phyloP scores from a whole-genome alignment of 64 coral and sea anemone species.

The Montipora foliosa region DNA sequence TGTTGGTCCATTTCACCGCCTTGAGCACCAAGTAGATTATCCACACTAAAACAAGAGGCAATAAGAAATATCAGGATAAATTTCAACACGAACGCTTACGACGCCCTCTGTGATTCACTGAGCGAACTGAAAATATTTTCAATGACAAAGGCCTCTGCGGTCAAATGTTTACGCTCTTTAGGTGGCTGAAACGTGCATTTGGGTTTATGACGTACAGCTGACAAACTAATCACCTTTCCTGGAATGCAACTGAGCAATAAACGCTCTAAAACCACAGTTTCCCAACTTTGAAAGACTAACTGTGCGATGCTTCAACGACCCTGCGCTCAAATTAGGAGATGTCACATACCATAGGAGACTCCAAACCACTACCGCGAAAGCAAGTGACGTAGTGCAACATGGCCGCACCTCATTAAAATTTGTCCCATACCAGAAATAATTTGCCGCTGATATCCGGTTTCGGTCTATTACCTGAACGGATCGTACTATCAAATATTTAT shows the following conservation, averaged over 20 bases:
- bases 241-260: background rate
- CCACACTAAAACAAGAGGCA: background rate
- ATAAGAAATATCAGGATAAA: background rate
- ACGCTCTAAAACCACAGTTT: background rate
- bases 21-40: background rate
- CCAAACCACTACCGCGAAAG: background rate
- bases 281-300: background rate
- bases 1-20: background rate
- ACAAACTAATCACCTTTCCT: conserved; percentile 21
- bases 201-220: background rate
- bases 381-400: conserved; percentile 19
- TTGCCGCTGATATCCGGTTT: background rate
- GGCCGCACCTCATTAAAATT: conserved; percentile 45
- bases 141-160: background rate
- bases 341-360: background rate
- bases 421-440: conserved; percentile 26
- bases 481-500: too few species aligned
- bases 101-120: background rate
- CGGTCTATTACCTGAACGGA: background rate
- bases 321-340: background rate
- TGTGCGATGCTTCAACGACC: background rate
- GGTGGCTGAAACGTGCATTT: background rate
- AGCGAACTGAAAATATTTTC: background rate
- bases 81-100: background rate
- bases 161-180: background rate